Conservation (phyloP, 2,888 invertebrate genomes). For the Ochropleura leucogaster region DNA sequence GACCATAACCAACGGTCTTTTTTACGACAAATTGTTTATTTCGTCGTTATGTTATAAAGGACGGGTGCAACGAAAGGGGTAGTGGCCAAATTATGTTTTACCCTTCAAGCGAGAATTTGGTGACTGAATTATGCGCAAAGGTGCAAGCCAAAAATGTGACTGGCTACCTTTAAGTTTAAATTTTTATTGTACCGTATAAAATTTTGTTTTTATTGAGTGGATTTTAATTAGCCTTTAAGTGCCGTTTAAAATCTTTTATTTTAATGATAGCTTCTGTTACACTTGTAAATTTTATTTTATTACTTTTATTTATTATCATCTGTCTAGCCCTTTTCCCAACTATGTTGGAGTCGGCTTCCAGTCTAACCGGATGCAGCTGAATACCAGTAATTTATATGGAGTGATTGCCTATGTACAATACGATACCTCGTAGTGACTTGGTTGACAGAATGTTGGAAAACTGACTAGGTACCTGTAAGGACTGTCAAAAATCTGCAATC, state of each 20-base stretch:
- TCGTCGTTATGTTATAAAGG: slow-evolving; percentile 78
- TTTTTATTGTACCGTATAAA: slow-evolving; percentile 20
- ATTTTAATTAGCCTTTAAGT: slow-evolving; percentile 32
- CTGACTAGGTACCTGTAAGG: too few relatives aligned
- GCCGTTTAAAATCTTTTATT: slow-evolving; percentile 18
- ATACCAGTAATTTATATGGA: too few relatives aligned
- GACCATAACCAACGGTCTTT: slow-evolving; percentile 85
- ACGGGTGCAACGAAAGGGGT: slow-evolving; percentile 76
- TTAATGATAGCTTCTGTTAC: slow-evolving; percentile 12
- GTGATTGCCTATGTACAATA: too few relatives aligned
- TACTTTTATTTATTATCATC: not conserved
- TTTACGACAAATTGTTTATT: slow-evolving; percentile 74
- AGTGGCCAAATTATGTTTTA: slow-evolving; percentile 62
- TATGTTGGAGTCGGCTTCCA: too few relatives aligned
- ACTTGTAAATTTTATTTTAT: not conserved
- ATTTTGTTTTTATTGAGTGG: slow-evolving; percentile 31
- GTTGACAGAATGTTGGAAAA: too few relatives aligned
- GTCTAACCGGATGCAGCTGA: too few relatives aligned
- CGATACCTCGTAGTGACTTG: too few relatives aligned
- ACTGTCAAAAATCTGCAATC: too few relatives aligned
- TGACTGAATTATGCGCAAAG: slow-evolving; percentile 54
- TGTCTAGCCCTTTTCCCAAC: too few relatives aligned
- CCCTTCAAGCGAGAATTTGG: slow-evolving; percentile 54
- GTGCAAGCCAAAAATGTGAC: slow-evolving; percentile 47
- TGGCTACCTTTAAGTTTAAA: not conserved